Evolutionary conservation across 2,888 invertebrate genomes (phyloP), one percentile per base, ranked within the genome.

Genomic region (Flexamia atlantica): DNA sequence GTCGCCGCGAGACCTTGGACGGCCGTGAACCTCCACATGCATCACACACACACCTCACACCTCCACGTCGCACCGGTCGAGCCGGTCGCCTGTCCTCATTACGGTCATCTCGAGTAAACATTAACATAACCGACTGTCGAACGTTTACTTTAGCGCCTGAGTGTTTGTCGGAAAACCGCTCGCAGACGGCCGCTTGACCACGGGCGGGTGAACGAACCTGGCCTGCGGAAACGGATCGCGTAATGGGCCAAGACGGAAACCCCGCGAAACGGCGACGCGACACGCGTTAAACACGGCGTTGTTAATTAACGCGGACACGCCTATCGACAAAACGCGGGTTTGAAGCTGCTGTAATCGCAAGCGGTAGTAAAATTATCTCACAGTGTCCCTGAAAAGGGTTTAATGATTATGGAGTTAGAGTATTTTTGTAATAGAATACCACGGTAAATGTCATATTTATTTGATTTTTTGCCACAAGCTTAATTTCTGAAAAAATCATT

Each of bases 61-160:
- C 20, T 7, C n/a, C 53, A n/a, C 20, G 53, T 12, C n/a, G n/a
- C 53, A 53, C 53, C 64, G 64, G 28, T 30, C 28, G 10, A 3
- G 2, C 64, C 64, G 64, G 57, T 57, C 57, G 12, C 23, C 23
- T 64, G 20, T 14, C 30, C 64, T 64, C 64, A 30, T 64, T 64
- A 30, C 64, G 10, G 64, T 30, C 14, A 30, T 64, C 28, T 64
- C 14, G 5, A 14, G 57, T 57, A n/a, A 57, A 57, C 64, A 64
- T 64, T 64, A 28, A 64, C 64, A 64, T 64, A 53, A 53, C 53
- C 53, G 20, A 23, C 53, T 5, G 12, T n/a, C 23, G 12, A 57
- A 23, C 57, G 57, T 57, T 57, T 23, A 64, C 28, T 7, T 64
- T 64, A 28, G 1, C 28, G 17, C 10, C 28, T 17, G 14, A 25